Evolutionary conservation across 2,797 vertebrate genomes (phyloP).

Genomic region (Sarcoramphus papa): DNA sequence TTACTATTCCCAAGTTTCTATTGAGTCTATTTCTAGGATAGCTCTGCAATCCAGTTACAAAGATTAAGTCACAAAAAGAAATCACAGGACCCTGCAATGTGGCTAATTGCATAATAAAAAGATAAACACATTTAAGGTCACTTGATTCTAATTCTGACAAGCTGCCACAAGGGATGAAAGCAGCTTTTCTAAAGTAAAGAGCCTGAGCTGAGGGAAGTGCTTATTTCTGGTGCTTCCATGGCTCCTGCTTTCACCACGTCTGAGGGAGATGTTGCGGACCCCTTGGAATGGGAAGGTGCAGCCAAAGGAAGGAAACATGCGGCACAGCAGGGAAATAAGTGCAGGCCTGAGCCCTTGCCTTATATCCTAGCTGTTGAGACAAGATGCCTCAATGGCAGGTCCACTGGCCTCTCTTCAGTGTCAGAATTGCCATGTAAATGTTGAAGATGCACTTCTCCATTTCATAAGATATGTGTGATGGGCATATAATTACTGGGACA

Average conservation of each 20-base stretch:
- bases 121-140: not conserved
- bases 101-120: slow-evolving; percentile 19
- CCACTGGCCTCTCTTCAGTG: not conserved
- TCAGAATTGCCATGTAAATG: not conserved
- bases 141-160: slow-evolving; percentile 27
- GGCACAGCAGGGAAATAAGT: not conserved
- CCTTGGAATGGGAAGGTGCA: not conserved
- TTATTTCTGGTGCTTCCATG: not conserved
- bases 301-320: not conserved
- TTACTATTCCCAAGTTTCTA: slow-evolving; percentile 36
- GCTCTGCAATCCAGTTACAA: not conserved
- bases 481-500: not conserved
- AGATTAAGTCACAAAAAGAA: slow-evolving; percentile 24
- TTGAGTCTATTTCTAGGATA: slow-evolving; percentile 25
- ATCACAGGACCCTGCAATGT: not conserved
- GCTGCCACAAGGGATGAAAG: not conserved
- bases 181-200: not conserved
- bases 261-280: not conserved
- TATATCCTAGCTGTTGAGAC: not conserved
- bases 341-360: not conserved
- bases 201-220: not conserved
- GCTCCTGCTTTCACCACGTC: not conserved
- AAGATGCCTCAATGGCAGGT: not conserved
- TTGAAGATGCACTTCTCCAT: not conserved
- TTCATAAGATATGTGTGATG: not conserved